These are phyloP conservation scores for Vanacampus margaritifer DNA, from an alignment of 2,113 vertebrate genomes.

Conservation along the genomic window DNA sequence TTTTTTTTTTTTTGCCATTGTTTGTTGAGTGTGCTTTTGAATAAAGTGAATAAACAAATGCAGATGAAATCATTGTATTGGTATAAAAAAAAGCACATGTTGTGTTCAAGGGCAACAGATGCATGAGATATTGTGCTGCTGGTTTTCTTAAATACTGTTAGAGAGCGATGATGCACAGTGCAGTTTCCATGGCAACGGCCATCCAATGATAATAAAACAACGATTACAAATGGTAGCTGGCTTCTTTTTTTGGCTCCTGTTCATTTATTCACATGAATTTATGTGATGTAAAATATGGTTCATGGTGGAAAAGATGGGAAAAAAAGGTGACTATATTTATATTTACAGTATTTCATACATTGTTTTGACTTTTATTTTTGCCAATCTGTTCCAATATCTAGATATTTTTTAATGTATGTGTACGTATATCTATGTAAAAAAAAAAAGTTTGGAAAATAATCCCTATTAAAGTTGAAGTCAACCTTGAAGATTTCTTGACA, in stretches of 20 bases:
- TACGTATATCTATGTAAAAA: too few species aligned
- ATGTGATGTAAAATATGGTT: not conserved
- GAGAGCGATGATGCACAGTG: not conserved
- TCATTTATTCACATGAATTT: not conserved
- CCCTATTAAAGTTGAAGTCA: too few species aligned
- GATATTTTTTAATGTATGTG: too few species aligned
- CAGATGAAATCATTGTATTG: not conserved
- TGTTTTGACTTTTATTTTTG: too few species aligned
- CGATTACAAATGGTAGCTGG: not conserved
- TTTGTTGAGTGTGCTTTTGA: not conserved
- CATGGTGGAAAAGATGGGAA: not conserved
- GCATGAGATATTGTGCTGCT: not conserved
- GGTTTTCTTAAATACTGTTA: not conserved
- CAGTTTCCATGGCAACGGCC: conserved; percentile 3
- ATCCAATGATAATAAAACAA: not conserved
- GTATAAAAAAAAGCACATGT: not conserved
- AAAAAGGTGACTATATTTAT: not conserved
- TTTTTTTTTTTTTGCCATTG: not conserved
- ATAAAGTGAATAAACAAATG: not conserved
- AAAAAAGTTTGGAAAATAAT: too few species aligned
- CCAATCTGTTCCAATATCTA: too few species aligned
- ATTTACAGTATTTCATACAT: too few species aligned
- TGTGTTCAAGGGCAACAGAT: not conserved
- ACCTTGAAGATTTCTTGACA: too few species aligned
- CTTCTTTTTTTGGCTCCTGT: not conserved